Conservation (phyloP, 2,797 vertebrate species). For the Pantherophis vulpinus region DNA sequence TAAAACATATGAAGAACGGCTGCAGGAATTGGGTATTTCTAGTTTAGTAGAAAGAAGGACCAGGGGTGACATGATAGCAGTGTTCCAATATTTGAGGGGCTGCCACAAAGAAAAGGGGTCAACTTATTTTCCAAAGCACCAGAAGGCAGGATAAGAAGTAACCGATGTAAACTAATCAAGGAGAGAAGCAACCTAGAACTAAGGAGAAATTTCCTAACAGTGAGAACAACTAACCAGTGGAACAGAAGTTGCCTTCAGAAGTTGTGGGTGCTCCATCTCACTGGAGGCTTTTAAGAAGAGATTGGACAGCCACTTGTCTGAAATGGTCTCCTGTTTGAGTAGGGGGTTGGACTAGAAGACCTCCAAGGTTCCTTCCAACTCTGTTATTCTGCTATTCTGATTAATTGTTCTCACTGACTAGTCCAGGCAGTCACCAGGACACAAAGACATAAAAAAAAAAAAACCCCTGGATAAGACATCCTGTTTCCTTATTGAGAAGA, state of each 20-base stretch:
- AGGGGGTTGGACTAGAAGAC: neutral
- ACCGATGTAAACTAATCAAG: neutral
- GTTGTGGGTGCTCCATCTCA: neutral
- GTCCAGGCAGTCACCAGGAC: neutral
- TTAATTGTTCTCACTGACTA: neutral
- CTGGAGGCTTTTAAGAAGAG: neutral
- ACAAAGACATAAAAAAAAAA: neutral
- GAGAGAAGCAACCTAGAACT: neutral
- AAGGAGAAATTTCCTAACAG: neutral
- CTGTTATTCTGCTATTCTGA: neutral
- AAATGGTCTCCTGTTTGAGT: neutral
- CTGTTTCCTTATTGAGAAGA: neutral
- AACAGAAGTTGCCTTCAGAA: neutral
- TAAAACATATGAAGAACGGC: neutral
- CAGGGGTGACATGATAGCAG: accelerated
- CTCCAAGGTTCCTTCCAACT: neutral
- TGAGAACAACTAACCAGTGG: neutral
- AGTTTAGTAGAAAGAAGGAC: neutral
- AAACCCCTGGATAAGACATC: neutral
- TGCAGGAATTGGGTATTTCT: neutral
- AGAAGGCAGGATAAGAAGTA: neutral
- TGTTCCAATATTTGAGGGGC: neutral
- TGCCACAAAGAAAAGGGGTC: neutral
- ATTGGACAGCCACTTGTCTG: neutral
- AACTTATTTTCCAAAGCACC: neutral